Evolutionary conservation across 2,113 vertebrate species (phyloP).

Genomic region (Nesoenas mayeri): DNA sequence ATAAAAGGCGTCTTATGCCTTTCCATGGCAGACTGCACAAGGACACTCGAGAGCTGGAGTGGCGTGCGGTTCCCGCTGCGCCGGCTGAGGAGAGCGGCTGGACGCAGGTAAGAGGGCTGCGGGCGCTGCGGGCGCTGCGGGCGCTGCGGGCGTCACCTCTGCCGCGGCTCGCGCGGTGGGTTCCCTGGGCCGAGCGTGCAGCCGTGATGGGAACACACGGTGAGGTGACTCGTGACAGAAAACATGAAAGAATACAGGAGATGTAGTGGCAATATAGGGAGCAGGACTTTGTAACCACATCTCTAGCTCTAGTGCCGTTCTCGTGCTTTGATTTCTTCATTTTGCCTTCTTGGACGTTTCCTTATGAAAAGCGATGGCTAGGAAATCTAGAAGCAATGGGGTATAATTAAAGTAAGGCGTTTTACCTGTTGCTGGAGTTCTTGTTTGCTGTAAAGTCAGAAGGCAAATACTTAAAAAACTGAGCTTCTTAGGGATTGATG

Average conservation of each 20-base stretch:
- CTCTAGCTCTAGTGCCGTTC: background rate
- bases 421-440: slow-evolving; percentile 30
- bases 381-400: background rate
- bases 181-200: background rate
- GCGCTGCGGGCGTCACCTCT: background rate
- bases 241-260: background rate
- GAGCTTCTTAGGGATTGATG: slow-evolving; percentile 36
- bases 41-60: background rate
- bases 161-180: too few relatives aligned
- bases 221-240: background rate
- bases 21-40: background rate
- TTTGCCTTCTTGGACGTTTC: background rate
- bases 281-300: background rate
- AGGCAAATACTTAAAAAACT: slow-evolving; percentile 2
- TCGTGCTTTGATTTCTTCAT: background rate
- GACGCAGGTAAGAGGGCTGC: background rate
- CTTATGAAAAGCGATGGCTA: background rate
- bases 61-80: fast-evolving
- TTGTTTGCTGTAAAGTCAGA: background rate
- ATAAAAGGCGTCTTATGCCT: background rate
- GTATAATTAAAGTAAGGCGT: background rate
- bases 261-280: background rate
- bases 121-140: background rate
- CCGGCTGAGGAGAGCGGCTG: background rate
- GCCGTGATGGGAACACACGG: background rate